Percentiles rank a stretch among this genome's conserved stretches.
phyloP scores from a whole-genome alignment of 2,797 vertebrate genomes.

The Acipenser transmontanus region DNA sequence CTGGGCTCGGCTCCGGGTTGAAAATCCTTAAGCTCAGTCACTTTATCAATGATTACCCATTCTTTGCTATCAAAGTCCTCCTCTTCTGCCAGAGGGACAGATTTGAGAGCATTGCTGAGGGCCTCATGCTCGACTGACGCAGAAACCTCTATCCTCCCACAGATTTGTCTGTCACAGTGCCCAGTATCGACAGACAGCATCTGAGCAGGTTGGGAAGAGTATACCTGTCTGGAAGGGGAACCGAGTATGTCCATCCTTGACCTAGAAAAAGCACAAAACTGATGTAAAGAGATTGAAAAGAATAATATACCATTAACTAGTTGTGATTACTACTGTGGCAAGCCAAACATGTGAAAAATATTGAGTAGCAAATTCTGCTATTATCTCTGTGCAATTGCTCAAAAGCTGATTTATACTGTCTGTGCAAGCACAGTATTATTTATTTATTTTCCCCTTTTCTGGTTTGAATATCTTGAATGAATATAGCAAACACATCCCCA shows the following conservation, averaged over 20 bases:
- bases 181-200: slow-evolving; percentile 88
- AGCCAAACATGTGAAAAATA: no score
- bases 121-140: slow-evolving; percentile 89
- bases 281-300: no score
- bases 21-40: slow-evolving; percentile 91
- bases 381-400: no score
- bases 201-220: slow-evolving; percentile 94
- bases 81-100: slow-evolving; percentile 91
- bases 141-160: slow-evolving; percentile 82
- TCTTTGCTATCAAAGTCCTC: slow-evolving; percentile 98
- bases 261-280: slow-evolving; percentile 43
- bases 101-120: slow-evolving; percentile 92
- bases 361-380: no score
- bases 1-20: slow-evolving; percentile 81
- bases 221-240: slow-evolving; percentile 86
- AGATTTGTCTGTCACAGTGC: slow-evolving; percentile 75
- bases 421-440: no score
- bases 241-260: slow-evolving; percentile 88
- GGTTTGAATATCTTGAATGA: no score
- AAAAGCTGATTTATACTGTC: no score
- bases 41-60: slow-evolving; percentile 98
- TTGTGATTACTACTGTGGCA: no score
- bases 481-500: no score
- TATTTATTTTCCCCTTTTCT: no score
- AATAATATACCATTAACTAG: no score